Conservation (phyloP, 2,888 invertebrate genomes). For the Hyalella azteca region DNA sequence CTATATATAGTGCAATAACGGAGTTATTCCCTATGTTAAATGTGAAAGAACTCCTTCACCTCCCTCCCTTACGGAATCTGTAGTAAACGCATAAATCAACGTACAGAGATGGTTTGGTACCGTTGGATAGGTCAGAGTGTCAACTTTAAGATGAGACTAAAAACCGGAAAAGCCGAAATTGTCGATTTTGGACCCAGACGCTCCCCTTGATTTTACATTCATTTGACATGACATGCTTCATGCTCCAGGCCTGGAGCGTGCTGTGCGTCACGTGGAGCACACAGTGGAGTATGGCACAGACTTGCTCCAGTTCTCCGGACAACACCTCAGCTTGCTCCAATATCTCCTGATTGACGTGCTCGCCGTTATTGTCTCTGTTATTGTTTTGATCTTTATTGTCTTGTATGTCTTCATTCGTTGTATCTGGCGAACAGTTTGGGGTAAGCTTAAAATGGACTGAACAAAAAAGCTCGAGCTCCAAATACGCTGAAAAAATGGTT, state of each 20-base stretch:
- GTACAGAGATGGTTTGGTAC: background rate
- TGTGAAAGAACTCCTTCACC: too few species aligned
- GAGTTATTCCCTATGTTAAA: too few species aligned
- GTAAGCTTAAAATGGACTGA: background rate
- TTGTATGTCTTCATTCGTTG: constrained; percentile 14
- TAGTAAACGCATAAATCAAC: background rate
- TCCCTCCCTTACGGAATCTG: background rate
- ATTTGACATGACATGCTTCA: too few species aligned
- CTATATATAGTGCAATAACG: too few species aligned
- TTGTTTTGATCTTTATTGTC: background rate
- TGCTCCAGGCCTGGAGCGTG: constrained; percentile 39
- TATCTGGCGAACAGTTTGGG: background rate
- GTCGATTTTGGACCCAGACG: too few species aligned
- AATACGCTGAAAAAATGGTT: background rate
- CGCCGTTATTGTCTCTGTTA: constrained; percentile 29
- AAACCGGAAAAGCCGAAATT: background rate
- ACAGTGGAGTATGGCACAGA: constrained; percentile 40
- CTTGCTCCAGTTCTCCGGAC: constrained; percentile 47
- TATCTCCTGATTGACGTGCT: constrained; percentile 49
- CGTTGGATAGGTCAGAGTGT: background rate
- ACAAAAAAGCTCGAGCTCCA: background rate
- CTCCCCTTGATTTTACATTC: too few species aligned
- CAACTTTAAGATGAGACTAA: background rate
- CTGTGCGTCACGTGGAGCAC: constrained; percentile 50
- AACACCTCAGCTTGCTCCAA: constrained; percentile 41